These are phyloP conservation scores for Nasonia oneida DNA, from an alignment of 2,888 invertebrate genomes.

Conservation along the genomic window DNA sequence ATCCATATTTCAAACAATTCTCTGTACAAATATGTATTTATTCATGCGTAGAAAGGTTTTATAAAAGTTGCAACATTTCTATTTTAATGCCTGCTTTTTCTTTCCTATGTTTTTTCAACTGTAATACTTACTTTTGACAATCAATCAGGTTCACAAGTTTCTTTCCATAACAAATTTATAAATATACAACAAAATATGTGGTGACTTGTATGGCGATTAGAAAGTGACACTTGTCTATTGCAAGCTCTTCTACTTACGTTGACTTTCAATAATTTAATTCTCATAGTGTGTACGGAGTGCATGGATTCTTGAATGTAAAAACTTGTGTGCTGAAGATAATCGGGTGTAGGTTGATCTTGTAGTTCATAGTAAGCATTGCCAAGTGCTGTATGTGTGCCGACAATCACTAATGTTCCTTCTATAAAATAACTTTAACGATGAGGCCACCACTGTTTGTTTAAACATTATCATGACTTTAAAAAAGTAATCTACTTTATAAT, in stretches of 20 bases:
- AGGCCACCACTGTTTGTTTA: slow-evolving; percentile 60
- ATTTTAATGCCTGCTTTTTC: slow-evolving; percentile 49
- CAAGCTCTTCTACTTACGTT: slow-evolving; percentile 71
- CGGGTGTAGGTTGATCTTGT: slow-evolving; percentile 76
- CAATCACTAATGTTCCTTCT: slow-evolving; percentile 78
- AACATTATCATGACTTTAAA: slow-evolving; percentile 51
- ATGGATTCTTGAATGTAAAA: slow-evolving; percentile 76
- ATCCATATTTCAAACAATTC: neutral
- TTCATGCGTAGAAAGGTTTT: slow-evolving; percentile 45
- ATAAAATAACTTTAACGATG: slow-evolving; percentile 54
- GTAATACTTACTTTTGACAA: slow-evolving; percentile 30
- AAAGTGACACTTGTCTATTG: slow-evolving; percentile 67
- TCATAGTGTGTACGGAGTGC: slow-evolving; percentile 73
- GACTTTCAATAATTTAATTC: slow-evolving; percentile 65
- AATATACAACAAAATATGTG: slow-evolving; percentile 58
- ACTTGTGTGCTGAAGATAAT: slow-evolving; percentile 76
- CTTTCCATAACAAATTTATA: slow-evolving; percentile 39
- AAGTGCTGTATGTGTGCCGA: slow-evolving; percentile 79
- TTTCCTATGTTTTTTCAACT: slow-evolving; percentile 46
- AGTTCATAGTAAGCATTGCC: slow-evolving; percentile 78
- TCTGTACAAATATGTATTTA: slow-evolving; percentile 11
- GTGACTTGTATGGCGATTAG: slow-evolving; percentile 63
- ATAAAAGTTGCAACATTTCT: slow-evolving; percentile 51
- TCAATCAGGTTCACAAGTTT: slow-evolving; percentile 66
- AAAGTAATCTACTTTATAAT: slow-evolving; percentile 23